A percentile compares a stretch with the other conserved stretches of the same genome.
These are phyloP conservation scores for Meandrusa payeni DNA, from an alignment of 2,888 invertebrate genomes.

Conservation along the genomic window DNA sequence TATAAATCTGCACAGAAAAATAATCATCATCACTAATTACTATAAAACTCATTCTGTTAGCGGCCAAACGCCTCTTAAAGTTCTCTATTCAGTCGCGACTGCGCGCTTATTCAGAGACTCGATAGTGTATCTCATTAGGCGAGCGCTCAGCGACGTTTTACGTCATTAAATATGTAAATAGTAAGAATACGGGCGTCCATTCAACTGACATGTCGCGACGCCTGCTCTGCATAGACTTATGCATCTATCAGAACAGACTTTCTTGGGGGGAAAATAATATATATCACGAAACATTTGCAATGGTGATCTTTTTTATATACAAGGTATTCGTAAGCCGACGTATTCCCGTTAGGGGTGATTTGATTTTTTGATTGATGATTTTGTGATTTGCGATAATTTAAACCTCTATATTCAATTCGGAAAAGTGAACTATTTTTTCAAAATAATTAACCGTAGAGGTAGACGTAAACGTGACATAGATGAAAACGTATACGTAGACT, in stretches of 20 bases:
- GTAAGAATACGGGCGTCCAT: slow-evolving; percentile 69
- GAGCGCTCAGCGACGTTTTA: slow-evolving; percentile 53
- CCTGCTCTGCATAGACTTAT: slow-evolving; percentile 44
- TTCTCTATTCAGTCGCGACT: slow-evolving; percentile 26
- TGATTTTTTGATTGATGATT: too few species aligned
- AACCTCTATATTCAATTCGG: too few species aligned
- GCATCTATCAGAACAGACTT: slow-evolving; percentile 39
- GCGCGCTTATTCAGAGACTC: slow-evolving; percentile 36
- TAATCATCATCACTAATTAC: slow-evolving; percentile 23
- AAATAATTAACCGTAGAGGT: too few species aligned
- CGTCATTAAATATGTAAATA: slow-evolving; percentile 78
- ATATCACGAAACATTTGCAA: too few species aligned
- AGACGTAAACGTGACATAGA: too few species aligned
- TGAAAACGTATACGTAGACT: too few species aligned
- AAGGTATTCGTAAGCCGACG: too few species aligned
- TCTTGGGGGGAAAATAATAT: too few species aligned
- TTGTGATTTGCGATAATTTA: too few species aligned
- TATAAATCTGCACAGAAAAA: slow-evolving; percentile 13
- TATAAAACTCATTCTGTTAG: slow-evolving; percentile 15
- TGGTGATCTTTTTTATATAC: too few species aligned
- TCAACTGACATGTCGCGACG: slow-evolving; percentile 68
- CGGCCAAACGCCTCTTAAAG: slow-evolving; percentile 18
- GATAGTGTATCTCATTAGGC: slow-evolving; percentile 70
- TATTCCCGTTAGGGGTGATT: too few species aligned
- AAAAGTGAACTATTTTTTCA: too few species aligned